Conservation (phyloP, 2,113 vertebrate genomes). For the Sander lucioperca region DNA sequence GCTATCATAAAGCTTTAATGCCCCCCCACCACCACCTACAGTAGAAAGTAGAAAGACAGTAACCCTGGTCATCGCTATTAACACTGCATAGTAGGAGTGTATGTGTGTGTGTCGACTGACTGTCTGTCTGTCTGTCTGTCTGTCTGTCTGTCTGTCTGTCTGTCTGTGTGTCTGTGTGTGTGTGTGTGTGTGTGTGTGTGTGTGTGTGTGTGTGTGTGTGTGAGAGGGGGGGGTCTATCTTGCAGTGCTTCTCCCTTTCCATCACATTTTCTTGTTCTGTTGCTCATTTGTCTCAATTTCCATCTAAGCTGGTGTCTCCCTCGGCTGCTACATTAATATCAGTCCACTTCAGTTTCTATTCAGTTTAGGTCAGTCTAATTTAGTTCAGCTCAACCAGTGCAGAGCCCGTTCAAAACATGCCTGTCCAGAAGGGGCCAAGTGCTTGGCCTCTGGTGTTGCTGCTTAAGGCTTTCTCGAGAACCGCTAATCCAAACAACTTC, state of each 20-base stretch:
- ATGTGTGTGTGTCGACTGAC: not conserved
- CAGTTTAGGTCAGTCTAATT: conserved; percentile 2
- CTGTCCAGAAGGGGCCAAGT: too few relatives aligned
- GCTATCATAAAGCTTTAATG: conserved; percentile 55
- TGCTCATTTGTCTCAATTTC: conserved; percentile 29
- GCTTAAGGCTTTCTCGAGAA: too few relatives aligned
- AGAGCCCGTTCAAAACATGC: too few relatives aligned
- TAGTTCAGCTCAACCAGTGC: not conserved
- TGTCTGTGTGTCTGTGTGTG: not conserved
- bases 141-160: too few relatives aligned
- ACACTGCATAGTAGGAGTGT: not conserved
- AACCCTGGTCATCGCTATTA: not conserved
- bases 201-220: not conserved
- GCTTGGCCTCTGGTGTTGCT: too few relatives aligned
- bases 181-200: not conserved
- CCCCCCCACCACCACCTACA: not conserved
- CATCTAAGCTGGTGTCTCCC: not conserved
- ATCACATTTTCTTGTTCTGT: not conserved
- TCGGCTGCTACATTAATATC: not conserved
- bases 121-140: too few relatives aligned
- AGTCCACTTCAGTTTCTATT: not conserved
- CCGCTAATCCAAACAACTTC: too few relatives aligned
- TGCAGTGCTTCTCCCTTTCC: not conserved
- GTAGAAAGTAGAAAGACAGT: not conserved
- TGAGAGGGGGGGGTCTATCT: too few relatives aligned